Conservation (phyloP, 2,113 vertebrate genomes). For the Panthera leo region DNA sequence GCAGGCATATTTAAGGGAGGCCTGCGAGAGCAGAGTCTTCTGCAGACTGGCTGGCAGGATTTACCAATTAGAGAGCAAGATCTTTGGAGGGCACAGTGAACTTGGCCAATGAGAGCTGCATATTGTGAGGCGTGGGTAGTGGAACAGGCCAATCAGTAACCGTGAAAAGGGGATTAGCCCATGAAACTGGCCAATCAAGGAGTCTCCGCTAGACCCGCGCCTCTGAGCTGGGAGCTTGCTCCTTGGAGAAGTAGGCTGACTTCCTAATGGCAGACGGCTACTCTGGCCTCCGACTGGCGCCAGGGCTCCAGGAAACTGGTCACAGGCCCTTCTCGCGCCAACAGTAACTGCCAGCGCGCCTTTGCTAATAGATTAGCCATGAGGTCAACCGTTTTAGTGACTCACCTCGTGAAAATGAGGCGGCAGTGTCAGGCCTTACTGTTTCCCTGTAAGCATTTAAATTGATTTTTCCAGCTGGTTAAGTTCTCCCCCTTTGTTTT, state of each 20-base stretch:
- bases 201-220: background rate
- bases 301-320: conserved; percentile 68
- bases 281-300: conserved; percentile 63
- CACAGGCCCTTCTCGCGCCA: conserved; percentile 6
- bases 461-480: conserved; percentile 73
- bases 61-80: background rate
- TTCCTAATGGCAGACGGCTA: conserved; percentile 35
- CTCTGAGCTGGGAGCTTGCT: background rate
- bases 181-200: background rate
- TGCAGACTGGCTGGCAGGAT: background rate
- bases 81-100: background rate
- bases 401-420: conserved; percentile 74
- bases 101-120: background rate
- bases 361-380: conserved; percentile 73
- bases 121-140: background rate
- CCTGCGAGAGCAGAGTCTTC: background rate
- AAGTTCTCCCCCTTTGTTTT: conserved; percentile 61
- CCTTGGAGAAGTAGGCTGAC: conserved; percentile 15
- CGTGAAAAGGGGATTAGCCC: background rate
- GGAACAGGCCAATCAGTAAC: background rate
- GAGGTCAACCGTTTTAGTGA: conserved; percentile 76
- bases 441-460: conserved; percentile 67
- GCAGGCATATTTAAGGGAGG: background rate
- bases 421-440: conserved; percentile 39
- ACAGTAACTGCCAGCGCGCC: conserved; percentile 4